A percentile compares a stretch with the other conserved stretches of the same genome.
phyloP scores from a whole-genome alignment of 1,140 invertebrate species.

The Trichonephila clavipes region DNA sequence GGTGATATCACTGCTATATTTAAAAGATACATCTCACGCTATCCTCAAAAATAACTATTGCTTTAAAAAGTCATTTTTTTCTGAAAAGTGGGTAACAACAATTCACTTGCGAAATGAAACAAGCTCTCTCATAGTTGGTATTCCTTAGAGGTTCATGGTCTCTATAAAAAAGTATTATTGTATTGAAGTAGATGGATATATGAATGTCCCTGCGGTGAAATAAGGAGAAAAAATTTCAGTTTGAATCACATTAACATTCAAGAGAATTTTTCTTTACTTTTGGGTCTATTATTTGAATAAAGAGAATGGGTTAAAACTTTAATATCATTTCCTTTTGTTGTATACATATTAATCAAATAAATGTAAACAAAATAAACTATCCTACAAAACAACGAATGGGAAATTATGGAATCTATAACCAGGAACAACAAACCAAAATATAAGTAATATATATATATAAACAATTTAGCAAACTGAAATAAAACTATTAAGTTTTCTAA shows the following conservation, averaged over 20 bases:
- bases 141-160: not conserved
- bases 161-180: no score
- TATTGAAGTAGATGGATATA: constrained; percentile 1
- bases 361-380: no score
- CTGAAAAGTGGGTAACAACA: not conserved
- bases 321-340: not conserved
- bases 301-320: not conserved
- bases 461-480: no score
- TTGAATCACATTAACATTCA: constrained; percentile 16
- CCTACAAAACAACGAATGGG: no score
- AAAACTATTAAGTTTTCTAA: no score
- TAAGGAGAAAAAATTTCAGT: constrained; percentile 33
- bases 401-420: no score
- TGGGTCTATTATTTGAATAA: not conserved
- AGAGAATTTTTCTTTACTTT: not conserved
- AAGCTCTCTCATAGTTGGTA: not conserved
- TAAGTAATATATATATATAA: no score
- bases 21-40: no score
- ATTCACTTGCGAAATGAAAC: not conserved
- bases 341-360: no score
- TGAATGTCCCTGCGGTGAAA: not conserved
- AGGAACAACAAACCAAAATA: no score
- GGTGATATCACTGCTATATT: no score
- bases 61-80: not conserved
- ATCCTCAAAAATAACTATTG: no score